Conservation (phyloP, 2,113 vertebrate genomes). For the Mugil cephalus region DNA sequence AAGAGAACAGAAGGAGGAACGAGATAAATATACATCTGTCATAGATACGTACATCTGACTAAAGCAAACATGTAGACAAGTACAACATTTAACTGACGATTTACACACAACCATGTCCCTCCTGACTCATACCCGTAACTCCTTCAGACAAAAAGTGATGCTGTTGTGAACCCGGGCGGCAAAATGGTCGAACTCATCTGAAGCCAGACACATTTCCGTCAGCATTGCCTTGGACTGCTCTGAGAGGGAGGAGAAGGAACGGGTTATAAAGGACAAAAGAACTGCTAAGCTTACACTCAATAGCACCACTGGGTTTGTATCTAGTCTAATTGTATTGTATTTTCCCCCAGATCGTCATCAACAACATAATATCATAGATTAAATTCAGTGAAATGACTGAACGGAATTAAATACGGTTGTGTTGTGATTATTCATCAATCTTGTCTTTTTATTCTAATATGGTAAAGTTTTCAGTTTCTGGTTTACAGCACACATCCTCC, state of each 20-base stretch:
- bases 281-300: neutral
- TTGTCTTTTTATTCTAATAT: neutral
- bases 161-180: constrained; percentile 75
- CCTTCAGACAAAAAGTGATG: constrained; percentile 95
- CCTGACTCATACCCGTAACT: constrained; percentile 88
- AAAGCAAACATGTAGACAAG: too few relatives aligned
- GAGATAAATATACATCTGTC: too few relatives aligned
- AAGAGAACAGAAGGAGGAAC: too few relatives aligned
- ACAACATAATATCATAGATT: too few relatives aligned
- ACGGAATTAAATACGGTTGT: neutral
- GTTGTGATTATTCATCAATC: neutral
- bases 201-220: constrained; percentile 89
- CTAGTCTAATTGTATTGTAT: neutral
- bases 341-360: too few relatives aligned
- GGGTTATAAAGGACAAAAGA: neutral
- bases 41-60: too few relatives aligned
- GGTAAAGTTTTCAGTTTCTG: neutral
- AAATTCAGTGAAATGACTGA: too few relatives aligned
- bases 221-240: constrained; percentile 87
- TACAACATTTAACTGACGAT: too few relatives aligned
- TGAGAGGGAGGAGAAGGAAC: constrained; percentile 32
- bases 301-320: neutral
- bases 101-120: neutral
- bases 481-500: neutral
- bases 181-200: constrained; percentile 90